Evolutionary conservation across 1,140 invertebrate species (phyloP).

Genomic region (Nasonia longicornis): DNA sequence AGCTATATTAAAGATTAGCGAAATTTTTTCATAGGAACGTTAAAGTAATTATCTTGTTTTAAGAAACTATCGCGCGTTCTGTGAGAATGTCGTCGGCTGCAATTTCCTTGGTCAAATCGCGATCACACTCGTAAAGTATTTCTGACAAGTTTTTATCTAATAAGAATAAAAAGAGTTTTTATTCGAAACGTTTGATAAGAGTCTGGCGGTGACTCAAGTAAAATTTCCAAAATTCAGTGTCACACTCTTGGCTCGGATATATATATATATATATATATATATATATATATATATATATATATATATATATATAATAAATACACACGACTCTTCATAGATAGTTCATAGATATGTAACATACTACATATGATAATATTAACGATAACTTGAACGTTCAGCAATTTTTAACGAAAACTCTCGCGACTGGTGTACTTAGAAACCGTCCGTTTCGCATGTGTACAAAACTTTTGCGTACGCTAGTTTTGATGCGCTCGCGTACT

Average conservation of each 20-base stretch:
- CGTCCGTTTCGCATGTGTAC: slow-evolving; percentile 39
- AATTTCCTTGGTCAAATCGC: slow-evolving; percentile 38
- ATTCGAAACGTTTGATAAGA: slow-evolving; percentile 33
- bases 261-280: slow-evolving; percentile 11
- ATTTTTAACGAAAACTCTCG: slow-evolving; percentile 32
- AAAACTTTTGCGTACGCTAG: slow-evolving; percentile 28
- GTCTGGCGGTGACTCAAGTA: slow-evolving; percentile 22
- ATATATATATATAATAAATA: slow-evolving; percentile 19
- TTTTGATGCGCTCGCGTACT: slow-evolving; percentile 7
- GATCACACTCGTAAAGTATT: slow-evolving; percentile 26
- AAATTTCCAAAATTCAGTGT: slow-evolving; percentile 29
- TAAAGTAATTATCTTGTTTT: too few species aligned
- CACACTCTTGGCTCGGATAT: slow-evolving; percentile 26
- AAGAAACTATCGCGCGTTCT: too few species aligned
- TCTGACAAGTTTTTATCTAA: slow-evolving; percentile 36
- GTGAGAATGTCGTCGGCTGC: background rate
- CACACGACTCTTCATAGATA: slow-evolving; percentile 4
- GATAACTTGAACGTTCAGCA: slow-evolving; percentile 14
- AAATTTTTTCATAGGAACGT: too few species aligned
- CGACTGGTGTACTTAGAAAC: slow-evolving; percentile 38
- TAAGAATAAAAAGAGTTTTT: slow-evolving; percentile 36
- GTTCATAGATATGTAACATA: slow-evolving; percentile 29
- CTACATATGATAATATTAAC: background rate
- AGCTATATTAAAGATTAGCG: too few species aligned
- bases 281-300: slow-evolving; percentile 17